These are phyloP conservation scores for Turritopsis dohrnii DNA, from an alignment of 30 jellyfish, hydroid and myxozoan genomes.

Conservation along the genomic window DNA sequence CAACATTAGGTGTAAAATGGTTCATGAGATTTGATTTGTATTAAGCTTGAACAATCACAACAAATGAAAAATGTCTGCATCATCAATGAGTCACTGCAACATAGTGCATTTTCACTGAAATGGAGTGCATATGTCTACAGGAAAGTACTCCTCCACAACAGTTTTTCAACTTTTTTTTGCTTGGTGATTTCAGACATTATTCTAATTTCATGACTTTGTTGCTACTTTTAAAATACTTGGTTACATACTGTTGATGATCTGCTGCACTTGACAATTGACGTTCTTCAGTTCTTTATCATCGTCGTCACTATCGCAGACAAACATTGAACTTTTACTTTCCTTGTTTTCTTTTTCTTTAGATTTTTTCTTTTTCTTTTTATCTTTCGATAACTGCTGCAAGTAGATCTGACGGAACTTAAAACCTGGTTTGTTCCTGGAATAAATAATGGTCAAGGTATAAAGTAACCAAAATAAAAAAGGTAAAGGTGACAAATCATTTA, in stretches of 20 bases:
- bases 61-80: too few relatives aligned
- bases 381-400: conserved; percentile 31
- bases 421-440: conserved; percentile 56
- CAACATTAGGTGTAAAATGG: too few relatives aligned
- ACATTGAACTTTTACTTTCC: background rate
- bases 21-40: too few relatives aligned
- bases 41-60: too few relatives aligned
- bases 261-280: conserved; percentile 2
- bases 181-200: too few relatives aligned
- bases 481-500: too few relatives aligned
- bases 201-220: too few relatives aligned
- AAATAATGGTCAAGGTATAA: background rate
- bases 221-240: background rate
- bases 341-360: conserved; percentile 4
- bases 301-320: conserved; percentile 65
- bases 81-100: too few relatives aligned
- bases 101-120: too few relatives aligned
- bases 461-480: background rate
- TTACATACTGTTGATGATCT: background rate
- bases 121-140: too few relatives aligned
- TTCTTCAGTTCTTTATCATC: conserved; percentile 23
- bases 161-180: too few relatives aligned
- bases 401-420: conserved; percentile 52
- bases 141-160: too few relatives aligned
- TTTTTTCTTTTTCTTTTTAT: conserved; percentile 19